A percentile compares a stretch with the other conserved stretches of the same genome.
phyloP scores from a whole-genome alignment of 2,888 invertebrate genomes.

The Sympetrum striolatum region DNA sequence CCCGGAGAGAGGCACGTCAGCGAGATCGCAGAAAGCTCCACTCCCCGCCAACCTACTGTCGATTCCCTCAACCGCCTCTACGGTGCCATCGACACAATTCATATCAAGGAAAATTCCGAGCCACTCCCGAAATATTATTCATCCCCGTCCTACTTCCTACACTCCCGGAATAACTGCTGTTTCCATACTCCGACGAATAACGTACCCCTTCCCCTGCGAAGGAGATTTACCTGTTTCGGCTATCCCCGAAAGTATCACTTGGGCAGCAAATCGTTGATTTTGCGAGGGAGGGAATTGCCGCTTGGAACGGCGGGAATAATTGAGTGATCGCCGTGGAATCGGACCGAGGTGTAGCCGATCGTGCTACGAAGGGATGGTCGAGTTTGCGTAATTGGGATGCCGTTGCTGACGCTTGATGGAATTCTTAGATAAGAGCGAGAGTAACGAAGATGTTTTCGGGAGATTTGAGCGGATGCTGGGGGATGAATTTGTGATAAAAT shows the following conservation, averaged over 20 bases:
- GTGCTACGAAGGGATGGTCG: not conserved
- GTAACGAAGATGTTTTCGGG: no score
- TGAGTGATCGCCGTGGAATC: not conserved
- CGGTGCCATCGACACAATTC: not conserved
- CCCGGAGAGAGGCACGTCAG: conserved; percentile 24
- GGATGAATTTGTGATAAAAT: no score
- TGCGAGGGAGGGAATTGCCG: not conserved
- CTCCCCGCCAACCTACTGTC: not conserved
- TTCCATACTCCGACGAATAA: no score
- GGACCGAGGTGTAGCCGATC: not conserved
- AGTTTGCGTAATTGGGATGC: not conserved
- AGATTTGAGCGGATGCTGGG: no score
- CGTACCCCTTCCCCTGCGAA: not conserved
- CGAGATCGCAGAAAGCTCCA: not conserved
- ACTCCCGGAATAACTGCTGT: no score
- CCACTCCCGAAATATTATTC: not conserved
- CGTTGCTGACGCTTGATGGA: not conserved
- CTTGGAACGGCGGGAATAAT: not conserved
- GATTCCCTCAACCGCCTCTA: not conserved
- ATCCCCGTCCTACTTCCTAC: no score
- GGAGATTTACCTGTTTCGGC: not conserved
- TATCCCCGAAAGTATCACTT: not conserved
- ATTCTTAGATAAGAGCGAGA: not conserved
- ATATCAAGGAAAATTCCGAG: not conserved
- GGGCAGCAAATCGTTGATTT: not conserved